Conservation (phyloP, 2,797 vertebrate species). For the Nasua narica region DNA sequence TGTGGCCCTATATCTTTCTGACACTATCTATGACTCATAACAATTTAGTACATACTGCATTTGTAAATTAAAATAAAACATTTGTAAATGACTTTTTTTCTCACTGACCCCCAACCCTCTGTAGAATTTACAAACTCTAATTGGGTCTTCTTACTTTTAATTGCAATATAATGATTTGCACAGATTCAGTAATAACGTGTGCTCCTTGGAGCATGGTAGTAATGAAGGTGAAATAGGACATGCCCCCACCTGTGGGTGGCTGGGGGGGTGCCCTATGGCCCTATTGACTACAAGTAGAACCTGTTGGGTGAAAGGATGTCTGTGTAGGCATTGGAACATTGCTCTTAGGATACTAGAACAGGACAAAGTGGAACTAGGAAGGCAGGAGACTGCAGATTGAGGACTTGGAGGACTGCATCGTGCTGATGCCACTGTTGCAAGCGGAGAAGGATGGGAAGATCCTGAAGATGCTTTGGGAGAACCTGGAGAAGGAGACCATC, state of each 20-base stretch:
- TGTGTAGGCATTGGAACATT: conserved; percentile 86
- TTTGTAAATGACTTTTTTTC: not conserved
- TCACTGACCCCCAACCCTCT: not conserved
- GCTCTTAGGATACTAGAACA: conserved; percentile 88
- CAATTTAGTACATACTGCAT: not conserved
- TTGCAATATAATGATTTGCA: not conserved
- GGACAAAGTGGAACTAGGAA: conserved; percentile 88
- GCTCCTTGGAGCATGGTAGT: not conserved
- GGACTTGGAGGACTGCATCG: conserved; percentile 91
- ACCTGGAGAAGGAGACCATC: conserved; percentile 92
- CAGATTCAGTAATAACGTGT: not conserved
- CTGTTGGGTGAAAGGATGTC: conserved; percentile 88
- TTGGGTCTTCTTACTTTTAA: not conserved
- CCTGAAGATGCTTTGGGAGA: conserved; percentile 89
- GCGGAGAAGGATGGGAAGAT: conserved; percentile 84
- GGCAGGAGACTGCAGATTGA: conserved; percentile 91
- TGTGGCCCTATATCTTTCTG: not conserved
- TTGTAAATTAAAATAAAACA: conserved; percentile 10
- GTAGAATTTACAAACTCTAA: not conserved
- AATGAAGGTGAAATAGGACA: not conserved
- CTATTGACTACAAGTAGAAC: not conserved
- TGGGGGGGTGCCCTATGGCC: not conserved
- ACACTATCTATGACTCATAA: not conserved
- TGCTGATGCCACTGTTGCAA: conserved; percentile 90
- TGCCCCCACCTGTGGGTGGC: not conserved